These are phyloP conservation scores for Parazoanthus darwini DNA, from an alignment of 92 coral and sea anemone genomes.

Conservation along the genomic window DNA sequence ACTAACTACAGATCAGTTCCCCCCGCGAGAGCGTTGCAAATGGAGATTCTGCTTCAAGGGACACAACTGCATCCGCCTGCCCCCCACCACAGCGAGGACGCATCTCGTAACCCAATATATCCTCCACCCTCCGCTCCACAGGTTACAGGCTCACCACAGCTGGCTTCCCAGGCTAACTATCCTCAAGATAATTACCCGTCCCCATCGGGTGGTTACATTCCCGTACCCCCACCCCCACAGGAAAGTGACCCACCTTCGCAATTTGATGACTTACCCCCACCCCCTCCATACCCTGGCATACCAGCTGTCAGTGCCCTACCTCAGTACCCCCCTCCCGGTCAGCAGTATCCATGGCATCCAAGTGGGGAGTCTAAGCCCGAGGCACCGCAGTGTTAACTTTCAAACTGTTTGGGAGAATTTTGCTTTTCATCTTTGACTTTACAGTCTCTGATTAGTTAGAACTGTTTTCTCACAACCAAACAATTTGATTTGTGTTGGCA, in stretches of 20 bases:
- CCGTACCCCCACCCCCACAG: background rate
- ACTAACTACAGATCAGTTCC: no score
- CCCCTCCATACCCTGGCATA: slow-evolving; percentile 7
- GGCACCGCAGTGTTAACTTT: slow-evolving; percentile 11
- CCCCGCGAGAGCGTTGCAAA: background rate
- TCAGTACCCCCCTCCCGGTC: slow-evolving; percentile 15
- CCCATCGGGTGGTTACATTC: background rate
- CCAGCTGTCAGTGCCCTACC: slow-evolving; percentile 3
- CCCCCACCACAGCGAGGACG: background rate
- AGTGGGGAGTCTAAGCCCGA: background rate
- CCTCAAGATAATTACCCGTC: background rate
- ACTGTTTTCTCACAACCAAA: no score
- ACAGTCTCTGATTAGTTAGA: no score
- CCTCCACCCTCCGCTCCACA: background rate
- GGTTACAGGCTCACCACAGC: background rate
- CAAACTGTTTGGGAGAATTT: no score
- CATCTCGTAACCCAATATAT: background rate
- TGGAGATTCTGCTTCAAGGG: background rate
- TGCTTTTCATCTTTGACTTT: no score
- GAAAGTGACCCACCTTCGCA: background rate
- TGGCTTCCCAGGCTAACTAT: background rate
- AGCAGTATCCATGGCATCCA: slow-evolving; percentile 28
- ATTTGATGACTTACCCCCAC: background rate
- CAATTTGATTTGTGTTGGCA: no score
- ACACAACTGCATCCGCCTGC: background rate